Evolutionary conservation across 2,797 vertebrate genomes (phyloP), one percentile per base, ranked within the genome.

Genomic region (Arctocebus calabarensis): DNA sequence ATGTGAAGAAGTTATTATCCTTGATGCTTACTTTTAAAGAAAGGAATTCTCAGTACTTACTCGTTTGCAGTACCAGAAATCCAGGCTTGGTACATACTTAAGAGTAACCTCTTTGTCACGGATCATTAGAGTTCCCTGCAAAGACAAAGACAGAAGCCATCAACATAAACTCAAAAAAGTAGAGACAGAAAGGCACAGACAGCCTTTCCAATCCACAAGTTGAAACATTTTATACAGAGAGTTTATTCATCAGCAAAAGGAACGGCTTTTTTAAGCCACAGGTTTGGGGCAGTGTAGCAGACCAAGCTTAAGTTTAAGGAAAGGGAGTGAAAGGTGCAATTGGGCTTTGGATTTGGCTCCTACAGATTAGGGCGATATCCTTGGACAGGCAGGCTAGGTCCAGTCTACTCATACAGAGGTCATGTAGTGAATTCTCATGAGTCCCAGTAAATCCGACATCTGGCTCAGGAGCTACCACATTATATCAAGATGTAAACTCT

Each of bases 11-110:
- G 55, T 48, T 55, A 5, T 25, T 68, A 57, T 3, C 19, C 68
- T 55, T 12, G 57, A 66, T 34, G 37, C n/a, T 77, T 84, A 96
- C n/a, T 81, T 52, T 64, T 90, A 92, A 93, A 94, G 45, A 92
- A 94, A 95, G 66, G 78, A 87, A 86, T 88, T 91, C 62, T 84
- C 40, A 11, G 90, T 97, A 98, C 98, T 98, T 97, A 99, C 98
- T 91, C 98, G 98, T 97, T 98, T 98, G 97, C 98, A 99, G 94
- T 97, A 98, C 98, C 98, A 99, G 37, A 98, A 98, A 94, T 98
- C 98, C n/a, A 97, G 98, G 94, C 98, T 98, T 0, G 98, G 98
- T 86, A 98, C 98, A 97, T 99, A 99, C 96, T 99, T 98, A 71
- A 99, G 97, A 75, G 97, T 98, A 88, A 99, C 98, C 77, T 99